Conservation (phyloP, 2,888 invertebrate genomes). For the Thymelicus sylvestris region DNA sequence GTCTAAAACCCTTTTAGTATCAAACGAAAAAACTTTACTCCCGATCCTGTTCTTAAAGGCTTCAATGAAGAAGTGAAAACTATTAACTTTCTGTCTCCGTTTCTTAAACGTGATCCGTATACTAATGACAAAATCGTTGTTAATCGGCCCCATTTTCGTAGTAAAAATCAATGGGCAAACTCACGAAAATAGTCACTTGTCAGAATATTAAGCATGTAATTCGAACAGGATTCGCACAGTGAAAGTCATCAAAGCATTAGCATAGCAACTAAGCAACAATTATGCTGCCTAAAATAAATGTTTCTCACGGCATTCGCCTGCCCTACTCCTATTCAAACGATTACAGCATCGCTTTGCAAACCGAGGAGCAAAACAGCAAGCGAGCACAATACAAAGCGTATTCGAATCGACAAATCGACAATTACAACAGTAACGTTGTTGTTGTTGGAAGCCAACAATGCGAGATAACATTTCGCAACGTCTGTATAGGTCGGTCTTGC, state of each 20-base stretch:
- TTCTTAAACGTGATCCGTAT: conserved; percentile 41
- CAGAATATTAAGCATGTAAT: conserved; percentile 27
- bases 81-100: conserved; percentile 25
- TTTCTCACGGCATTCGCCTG: neutral
- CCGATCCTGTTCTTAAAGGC: neutral
- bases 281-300: neutral
- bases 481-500: conserved; percentile 61
- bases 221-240: conserved; percentile 20
- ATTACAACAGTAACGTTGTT: conserved; percentile 43
- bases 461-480: conserved; percentile 75
- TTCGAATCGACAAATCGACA: conserved; percentile 30
- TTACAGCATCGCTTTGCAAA: conserved; percentile 5
- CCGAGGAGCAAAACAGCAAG: conserved; percentile 4
- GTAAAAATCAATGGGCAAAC: conserved; percentile 29
- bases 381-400: conserved; percentile 26
- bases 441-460: conserved; percentile 51
- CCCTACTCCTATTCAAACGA: conserved; percentile 6
- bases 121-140: conserved; percentile 40
- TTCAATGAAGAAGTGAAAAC: conserved; percentile 22
- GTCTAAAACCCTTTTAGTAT: too few relatives aligned
- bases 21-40: neutral
- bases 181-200: conserved; percentile 29
- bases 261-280: conserved; percentile 1
- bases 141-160: conserved; percentile 25
- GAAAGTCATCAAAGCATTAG: conserved; percentile 15